phyloP scores from a whole-genome alignment of 2,113 vertebrate species.

The Micronisus gabar region DNA sequence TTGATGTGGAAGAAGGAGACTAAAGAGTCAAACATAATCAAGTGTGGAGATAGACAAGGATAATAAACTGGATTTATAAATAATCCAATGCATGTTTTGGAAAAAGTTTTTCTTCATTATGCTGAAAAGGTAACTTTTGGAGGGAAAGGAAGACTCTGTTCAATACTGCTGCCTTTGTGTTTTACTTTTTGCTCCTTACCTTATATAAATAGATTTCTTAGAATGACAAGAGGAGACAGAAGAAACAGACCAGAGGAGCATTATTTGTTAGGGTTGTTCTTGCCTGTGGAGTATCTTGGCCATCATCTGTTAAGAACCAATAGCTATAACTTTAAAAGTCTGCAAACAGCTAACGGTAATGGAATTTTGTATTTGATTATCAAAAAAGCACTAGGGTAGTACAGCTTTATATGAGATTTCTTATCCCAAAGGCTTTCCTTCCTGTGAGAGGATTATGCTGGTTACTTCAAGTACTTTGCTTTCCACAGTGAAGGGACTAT shows the following conservation, averaged over 20 bases:
- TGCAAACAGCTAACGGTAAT: not conserved
- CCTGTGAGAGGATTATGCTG: not conserved
- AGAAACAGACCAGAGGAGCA: not conserved
- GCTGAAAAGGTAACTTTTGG: not conserved
- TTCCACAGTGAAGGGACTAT: not conserved
- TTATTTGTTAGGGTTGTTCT: not conserved
- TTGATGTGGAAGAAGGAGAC: not conserved
- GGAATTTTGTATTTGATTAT: not conserved
- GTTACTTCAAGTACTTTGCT: not conserved
- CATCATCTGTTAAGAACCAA: not conserved
- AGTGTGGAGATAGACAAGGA: not conserved
- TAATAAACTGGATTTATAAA: not conserved
- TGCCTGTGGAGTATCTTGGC: not conserved
- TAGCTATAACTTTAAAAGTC: not conserved
- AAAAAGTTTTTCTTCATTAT: not conserved
- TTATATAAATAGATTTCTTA: not conserved
- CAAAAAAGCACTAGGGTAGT: not conserved
- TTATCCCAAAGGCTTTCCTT: not conserved
- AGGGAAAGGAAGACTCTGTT: not conserved
- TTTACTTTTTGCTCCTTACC: not conserved
- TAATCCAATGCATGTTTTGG: not conserved
- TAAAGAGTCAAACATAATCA: not conserved
- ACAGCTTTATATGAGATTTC: not conserved
- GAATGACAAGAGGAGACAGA: not conserved
- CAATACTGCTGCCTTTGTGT: not conserved